Base-by-base conservation (phyloP, 2,113 vertebrate genomes). In the Silurus glanis region DNA sequence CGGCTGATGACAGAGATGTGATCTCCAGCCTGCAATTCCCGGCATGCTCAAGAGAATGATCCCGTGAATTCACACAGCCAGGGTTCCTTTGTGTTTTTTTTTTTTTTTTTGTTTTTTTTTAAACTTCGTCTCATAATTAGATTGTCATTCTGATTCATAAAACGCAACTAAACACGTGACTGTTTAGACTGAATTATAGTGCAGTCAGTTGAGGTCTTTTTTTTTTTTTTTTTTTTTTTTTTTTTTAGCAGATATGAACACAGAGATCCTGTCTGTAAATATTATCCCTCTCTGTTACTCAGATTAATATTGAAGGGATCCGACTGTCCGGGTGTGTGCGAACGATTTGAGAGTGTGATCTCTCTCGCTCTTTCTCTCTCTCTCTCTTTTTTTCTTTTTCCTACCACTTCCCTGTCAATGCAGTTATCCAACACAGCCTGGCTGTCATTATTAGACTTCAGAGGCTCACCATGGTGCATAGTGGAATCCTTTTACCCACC, bases 1-100 rank as follows among this genome's bases (percentile, higher is more conserved):
- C 45, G 90, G 85, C 90, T 87, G 78, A 83, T 79, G 78, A 83
- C 82, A 90, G 90, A 92, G 89, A 92, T 93, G 91, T 94, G 91
- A 94, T 92, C 89, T 78, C 53, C 12, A 85, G 80, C 90, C 87
- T 75, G 19, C 28, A 79, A 49, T 83, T 76, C 89, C 89, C 90
- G 88, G 51, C 16, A 59, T 14, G 37, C 14, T 21, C 45, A 0
- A 56, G 19, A 72, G 21, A 45, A 55, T 21, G 23, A 25, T 55
- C 45, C 17, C 53, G 61, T 37, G 16, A 59, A 74, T 80, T 49
- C 7, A 64, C 56, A 66, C 45, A 28, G 23, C 58, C 13, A 67
- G 62, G 58, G 28, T 8, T 19, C 25, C 21, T 69, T 17, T n/a
- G n/a, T n/a, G n/a, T n/a, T 14, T 58, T 58, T 14, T 12, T 58